phyloP scores from a whole-genome alignment of 2,888 invertebrate species.

The Apodemia zela region DNA sequence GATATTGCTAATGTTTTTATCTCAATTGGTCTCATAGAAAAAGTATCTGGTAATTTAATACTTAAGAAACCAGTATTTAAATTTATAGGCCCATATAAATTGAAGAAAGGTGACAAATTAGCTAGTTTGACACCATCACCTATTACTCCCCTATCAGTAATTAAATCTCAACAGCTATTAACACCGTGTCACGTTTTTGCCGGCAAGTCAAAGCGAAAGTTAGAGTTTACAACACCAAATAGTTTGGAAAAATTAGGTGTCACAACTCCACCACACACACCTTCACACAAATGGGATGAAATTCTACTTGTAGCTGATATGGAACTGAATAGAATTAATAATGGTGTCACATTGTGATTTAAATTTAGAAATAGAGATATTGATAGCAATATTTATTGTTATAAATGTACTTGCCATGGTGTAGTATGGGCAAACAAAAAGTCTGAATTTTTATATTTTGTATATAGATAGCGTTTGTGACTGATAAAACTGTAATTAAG shows the following conservation, averaged over 20 bases:
- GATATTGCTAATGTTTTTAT: conserved; percentile 90
- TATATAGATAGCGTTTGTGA: conserved; percentile 28
- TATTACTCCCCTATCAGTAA: conserved; percentile 56
- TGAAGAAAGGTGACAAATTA: conserved; percentile 55
- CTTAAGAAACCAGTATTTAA: conserved; percentile 84
- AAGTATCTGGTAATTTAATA: conserved; percentile 81
- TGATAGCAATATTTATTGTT: conserved; percentile 26
- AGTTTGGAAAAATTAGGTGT: conserved; percentile 59
- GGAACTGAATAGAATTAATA: conserved; percentile 80
- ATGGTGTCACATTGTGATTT: conserved; percentile 61
- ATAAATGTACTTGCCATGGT: conserved; percentile 31
- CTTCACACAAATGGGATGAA: conserved; percentile 78
- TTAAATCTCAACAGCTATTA: conserved; percentile 49
- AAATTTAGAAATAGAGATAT: conserved; percentile 16
- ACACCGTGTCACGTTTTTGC: conserved; percentile 56
- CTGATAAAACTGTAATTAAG: conserved; percentile 44
- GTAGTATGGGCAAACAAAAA: conserved; percentile 28
- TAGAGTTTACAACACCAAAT: conserved; percentile 67
- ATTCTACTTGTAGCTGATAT: conserved; percentile 79
- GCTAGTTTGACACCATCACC: conserved; percentile 55
- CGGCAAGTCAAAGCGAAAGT: conserved; percentile 68
- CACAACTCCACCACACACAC: conserved; percentile 66
- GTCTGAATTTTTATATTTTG: conserved; percentile 26
- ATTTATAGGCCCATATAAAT: conserved; percentile 80
- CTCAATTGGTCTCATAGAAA: conserved; percentile 86